phyloP scores from a whole-genome alignment of 2,797 vertebrate species.

The Sebastes hubbsi region DNA sequence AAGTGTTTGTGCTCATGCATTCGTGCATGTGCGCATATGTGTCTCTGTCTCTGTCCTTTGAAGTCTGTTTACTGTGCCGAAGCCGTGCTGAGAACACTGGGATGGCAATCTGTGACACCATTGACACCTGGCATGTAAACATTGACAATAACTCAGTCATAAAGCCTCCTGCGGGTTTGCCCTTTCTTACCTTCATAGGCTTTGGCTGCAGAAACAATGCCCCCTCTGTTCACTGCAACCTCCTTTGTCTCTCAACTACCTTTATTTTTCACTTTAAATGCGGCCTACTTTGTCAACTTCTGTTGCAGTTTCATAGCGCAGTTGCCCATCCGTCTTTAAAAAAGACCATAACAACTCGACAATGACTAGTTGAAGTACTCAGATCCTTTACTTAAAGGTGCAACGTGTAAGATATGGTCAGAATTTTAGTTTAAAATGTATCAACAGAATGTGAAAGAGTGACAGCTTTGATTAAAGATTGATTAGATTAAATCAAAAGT shows the following conservation, averaged over 20 bases:
- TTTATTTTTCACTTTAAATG: constrained; percentile 28
- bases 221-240: constrained; percentile 52
- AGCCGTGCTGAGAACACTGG: constrained; percentile 80
- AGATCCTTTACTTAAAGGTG: not conserved
- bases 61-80: constrained; percentile 82
- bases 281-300: constrained; percentile 27
- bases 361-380: not conserved
- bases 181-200: constrained; percentile 77
- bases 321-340: not conserved
- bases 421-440: not conserved
- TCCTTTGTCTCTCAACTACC: constrained; percentile 7
- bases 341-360: not conserved
- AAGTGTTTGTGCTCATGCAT: constrained; percentile 1
- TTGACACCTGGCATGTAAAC: constrained; percentile 86
- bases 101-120: constrained; percentile 85
- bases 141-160: constrained; percentile 77
- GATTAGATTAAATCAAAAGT: no score
- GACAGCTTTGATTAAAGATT: not conserved
- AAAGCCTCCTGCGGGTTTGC: constrained; percentile 75
- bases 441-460: not conserved
- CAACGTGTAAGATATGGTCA: not conserved
- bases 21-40: constrained; percentile 1
- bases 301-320: not conserved
- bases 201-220: constrained; percentile 61
- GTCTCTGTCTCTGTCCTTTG: constrained; percentile 71